Base-by-base conservation (phyloP, 2,888 invertebrate genomes). In the Andricus curvator region DNA sequence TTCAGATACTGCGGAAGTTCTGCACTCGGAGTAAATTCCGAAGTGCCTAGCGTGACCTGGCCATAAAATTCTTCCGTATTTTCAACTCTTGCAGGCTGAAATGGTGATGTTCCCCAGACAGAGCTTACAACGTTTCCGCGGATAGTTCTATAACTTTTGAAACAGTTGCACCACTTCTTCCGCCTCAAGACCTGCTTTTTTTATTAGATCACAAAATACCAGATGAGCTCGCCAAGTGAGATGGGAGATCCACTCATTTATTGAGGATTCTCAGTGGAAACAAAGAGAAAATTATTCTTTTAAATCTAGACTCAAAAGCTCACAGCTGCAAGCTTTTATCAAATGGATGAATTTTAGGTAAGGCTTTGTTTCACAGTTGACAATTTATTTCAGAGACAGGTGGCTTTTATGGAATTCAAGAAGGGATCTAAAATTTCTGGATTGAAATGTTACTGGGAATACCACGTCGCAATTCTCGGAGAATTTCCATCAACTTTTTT, bases 41-140 rank as follows among this genome's bases (percentile, higher is more conserved):
- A 5, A 74, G 74, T 74, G 33, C 74, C 51, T 56, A 56, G 33
- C 51, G 51, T 74, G 56, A 56, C 74, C 74, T 56, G 6, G 74
- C 37, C 74, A 56, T 74, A 74, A 74, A 56, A 74, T 74, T 74
- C n/a, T 74, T n/a, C 74, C 56, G n/a, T 15, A 13, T 56, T 74
- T 56, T 37, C n/a, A 74, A 33, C 29, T 33, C 56, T 56, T 56
- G 37, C 25, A 44, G 51, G 51, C 29, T 70, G n/a, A 74, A 74
- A 74, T 56, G 33, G 29, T 29, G 33, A 29, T 74, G 56, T 74
- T 33, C 48, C 48, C 48, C 25, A 62, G 29, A 33, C 70, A 51
- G 25, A 29, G 11, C 48, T 48, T 17, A 70, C 25, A 44, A 44
- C 17, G 20, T 44, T 48, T 68, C 25, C 17, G 20, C 13, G 9